A percentile compares a stretch with the other conserved stretches of the same genome.
Evolutionary conservation across 2,888 invertebrate genomes (phyloP).

Genomic region (Sycophila texana): DNA sequence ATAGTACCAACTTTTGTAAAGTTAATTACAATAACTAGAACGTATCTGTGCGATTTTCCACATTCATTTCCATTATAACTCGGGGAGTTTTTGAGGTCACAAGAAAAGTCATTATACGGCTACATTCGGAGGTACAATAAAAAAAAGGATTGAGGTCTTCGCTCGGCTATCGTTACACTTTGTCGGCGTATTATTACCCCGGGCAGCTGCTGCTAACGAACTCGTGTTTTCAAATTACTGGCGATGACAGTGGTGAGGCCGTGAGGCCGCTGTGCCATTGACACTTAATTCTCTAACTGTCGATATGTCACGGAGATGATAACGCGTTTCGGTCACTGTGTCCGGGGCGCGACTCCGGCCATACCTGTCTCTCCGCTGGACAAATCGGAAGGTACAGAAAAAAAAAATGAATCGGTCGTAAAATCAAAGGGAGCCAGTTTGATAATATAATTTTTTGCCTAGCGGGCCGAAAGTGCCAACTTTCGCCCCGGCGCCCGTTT

Average conservation of each 20-base stretch:
- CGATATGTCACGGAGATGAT: constrained; percentile 41
- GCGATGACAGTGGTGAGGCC: constrained; percentile 21
- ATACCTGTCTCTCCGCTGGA: neutral
- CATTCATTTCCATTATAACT: constrained; percentile 7
- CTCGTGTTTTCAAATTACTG: constrained; percentile 46
- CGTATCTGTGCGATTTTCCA: neutral
- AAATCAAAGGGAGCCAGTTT: constrained; percentile 12
- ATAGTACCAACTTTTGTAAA: too few relatives aligned
- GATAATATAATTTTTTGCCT: neutral
- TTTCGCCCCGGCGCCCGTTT: too few relatives aligned
- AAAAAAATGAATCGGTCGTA: neutral
- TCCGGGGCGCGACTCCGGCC: neutral
- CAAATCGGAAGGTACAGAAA: neutral
- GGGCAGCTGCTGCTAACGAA: constrained; percentile 16
- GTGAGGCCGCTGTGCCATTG: constrained; percentile 15
- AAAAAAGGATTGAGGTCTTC: neutral
- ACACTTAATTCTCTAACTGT: constrained; percentile 49
- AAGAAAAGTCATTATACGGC: constrained; percentile 26
- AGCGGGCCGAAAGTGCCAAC: too few relatives aligned
- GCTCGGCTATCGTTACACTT: neutral
- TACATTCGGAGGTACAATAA: neutral
- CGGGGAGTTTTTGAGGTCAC: neutral
- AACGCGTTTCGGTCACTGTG: constrained; percentile 24
- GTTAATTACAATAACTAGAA: neutral
- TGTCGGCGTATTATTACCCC: neutral